A percentile compares a stretch with the other conserved stretches of the same genome.
These are phyloP conservation scores for Lumbricus terrestris DNA, from an alignment of 2,888 invertebrate species.

Conservation along the genomic window DNA sequence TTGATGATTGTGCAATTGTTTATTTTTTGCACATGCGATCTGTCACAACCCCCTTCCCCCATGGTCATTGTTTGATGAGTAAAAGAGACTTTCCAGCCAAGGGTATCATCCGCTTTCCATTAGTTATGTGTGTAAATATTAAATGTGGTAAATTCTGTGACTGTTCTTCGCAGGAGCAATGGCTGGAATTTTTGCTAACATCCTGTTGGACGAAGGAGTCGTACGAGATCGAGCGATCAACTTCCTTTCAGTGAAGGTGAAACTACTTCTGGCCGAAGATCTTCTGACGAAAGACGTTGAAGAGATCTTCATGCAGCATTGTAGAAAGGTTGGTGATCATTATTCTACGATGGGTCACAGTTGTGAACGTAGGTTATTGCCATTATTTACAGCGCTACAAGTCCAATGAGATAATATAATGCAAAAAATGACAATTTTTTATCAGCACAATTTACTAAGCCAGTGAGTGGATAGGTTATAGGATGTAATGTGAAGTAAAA, in stretches of 20 bases:
- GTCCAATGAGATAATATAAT: no score
- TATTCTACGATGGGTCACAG: neutral
- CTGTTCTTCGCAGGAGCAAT: conserved; percentile 63
- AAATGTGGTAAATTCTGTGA: neutral
- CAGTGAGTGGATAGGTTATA: no score
- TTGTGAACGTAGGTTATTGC: neutral
- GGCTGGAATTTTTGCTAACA: conserved; percentile 71
- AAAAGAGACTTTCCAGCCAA: no score
- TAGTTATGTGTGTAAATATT: neutral
- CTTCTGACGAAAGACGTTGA: conserved; percentile 56
- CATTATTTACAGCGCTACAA: no score
- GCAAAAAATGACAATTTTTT: no score
- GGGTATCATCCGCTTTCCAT: neutral
- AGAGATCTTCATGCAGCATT: conserved; percentile 25
- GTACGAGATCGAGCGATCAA: conserved; percentile 83
- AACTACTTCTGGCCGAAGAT: conserved; percentile 77
- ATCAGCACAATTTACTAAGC: no score
- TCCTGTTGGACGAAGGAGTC: conserved; percentile 68
- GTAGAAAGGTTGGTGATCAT: conserved; percentile 24
- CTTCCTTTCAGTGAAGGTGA: conserved; percentile 78
- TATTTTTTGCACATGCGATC: no score
- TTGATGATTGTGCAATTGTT: no score
- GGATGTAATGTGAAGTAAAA: no score
- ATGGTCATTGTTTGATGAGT: no score
- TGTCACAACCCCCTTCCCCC: no score